Conservation (phyloP, 1,140 invertebrate genomes). For the Formica selysi region DNA sequence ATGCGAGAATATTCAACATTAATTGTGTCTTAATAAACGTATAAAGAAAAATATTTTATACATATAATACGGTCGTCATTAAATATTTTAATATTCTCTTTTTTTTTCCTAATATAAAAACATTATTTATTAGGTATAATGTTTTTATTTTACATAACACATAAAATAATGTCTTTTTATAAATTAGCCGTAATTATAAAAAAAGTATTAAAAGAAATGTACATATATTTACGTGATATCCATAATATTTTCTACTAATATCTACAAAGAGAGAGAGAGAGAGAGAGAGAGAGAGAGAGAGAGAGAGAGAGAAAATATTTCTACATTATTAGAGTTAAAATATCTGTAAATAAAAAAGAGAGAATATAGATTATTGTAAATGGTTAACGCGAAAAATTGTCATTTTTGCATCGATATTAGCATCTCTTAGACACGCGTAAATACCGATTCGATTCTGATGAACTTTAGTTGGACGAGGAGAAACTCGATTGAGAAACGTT, state of each 20-base stretch:
- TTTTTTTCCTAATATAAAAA: neutral
- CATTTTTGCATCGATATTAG: neutral
- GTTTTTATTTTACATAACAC: neutral
- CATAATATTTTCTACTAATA: neutral
- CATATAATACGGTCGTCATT: neutral
- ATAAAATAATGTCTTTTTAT: neutral
- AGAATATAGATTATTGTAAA: neutral
- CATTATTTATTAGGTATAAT: neutral
- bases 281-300: neutral
- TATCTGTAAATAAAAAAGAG: neutral
- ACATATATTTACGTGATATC: neutral
- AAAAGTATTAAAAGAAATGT: neutral
- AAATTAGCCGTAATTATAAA: neutral
- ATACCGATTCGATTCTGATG: constrained; percentile 51
- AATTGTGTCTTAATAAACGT: neutral
- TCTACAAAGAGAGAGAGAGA: neutral
- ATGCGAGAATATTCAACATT: neutral
- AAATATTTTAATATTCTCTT: neutral
- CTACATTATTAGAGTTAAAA: neutral
- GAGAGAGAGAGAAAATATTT: too few species aligned
- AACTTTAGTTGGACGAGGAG: constrained; percentile 36
- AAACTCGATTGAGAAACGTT: constrained; percentile 49
- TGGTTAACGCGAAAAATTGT: neutral
- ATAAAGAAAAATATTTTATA: constrained; percentile 17
- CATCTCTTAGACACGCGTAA: constrained; percentile 12